A percentile compares a stretch with the other conserved stretches of the same genome.
These are phyloP conservation scores for Drosophila bipectinata DNA, from an alignment of 1,140 invertebrate genomes.

Conservation along the genomic window DNA sequence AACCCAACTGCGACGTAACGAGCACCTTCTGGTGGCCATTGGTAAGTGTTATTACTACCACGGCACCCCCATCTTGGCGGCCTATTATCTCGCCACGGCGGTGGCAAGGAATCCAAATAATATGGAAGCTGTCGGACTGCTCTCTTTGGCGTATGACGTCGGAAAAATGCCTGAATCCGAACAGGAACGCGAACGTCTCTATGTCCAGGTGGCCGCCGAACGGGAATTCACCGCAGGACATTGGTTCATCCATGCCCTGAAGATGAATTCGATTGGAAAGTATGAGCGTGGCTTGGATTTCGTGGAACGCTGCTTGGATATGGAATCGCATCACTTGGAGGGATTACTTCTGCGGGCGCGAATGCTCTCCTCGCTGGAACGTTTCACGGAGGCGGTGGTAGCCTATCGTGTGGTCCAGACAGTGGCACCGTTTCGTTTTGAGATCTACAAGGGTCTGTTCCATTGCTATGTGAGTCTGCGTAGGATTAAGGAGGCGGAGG, in stretches of 20 bases:
- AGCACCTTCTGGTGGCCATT: slow-evolving; percentile 87
- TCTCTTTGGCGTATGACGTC: slow-evolving; percentile 85
- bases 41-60: slow-evolving; percentile 88
- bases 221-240: slow-evolving; percentile 86
- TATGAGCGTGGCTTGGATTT: slow-evolving; percentile 86
- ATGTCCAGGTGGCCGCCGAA: slow-evolving; percentile 79
- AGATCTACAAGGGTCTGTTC: slow-evolving; percentile 71
- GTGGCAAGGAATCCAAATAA: slow-evolving; percentile 86
- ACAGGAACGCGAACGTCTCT: slow-evolving; percentile 85
- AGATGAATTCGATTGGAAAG: slow-evolving; percentile 85
- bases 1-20: slow-evolving; percentile 87
- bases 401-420: slow-evolving; percentile 89
- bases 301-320: slow-evolving; percentile 85
- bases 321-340: slow-evolving; percentile 87
- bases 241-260: slow-evolving; percentile 88
- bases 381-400: slow-evolving; percentile 87
- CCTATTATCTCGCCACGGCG: slow-evolving; percentile 84
- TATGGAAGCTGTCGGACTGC: slow-evolving; percentile 84
- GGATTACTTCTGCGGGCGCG: slow-evolving; percentile 89
- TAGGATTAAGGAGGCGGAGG: slow-evolving; percentile 67
- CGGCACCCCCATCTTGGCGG: slow-evolving; percentile 85
- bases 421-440: slow-evolving; percentile 84
- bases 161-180: slow-evolving; percentile 63
- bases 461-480: slow-evolving; percentile 67
- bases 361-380: slow-evolving; percentile 88